A percentile compares a stretch with the other conserved stretches of the same genome.
Evolutionary conservation across 2,797 vertebrate genomes (phyloP).

Genomic region (Malacoraja senta): DNA sequence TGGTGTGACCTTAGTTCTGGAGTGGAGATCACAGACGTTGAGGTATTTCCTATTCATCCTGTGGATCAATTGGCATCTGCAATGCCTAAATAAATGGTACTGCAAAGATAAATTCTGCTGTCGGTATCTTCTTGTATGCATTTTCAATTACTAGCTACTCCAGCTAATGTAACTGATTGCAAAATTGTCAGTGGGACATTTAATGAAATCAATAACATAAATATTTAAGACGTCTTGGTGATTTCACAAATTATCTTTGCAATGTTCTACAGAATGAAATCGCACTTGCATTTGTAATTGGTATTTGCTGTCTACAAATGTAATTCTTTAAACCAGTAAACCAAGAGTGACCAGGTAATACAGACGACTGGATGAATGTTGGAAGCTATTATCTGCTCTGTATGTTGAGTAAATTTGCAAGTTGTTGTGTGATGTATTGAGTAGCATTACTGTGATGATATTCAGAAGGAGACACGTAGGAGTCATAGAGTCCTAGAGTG

Average conservation of each 20-base stretch:
- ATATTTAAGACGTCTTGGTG: neutral
- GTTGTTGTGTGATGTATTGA: neutral
- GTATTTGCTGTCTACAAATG: neutral
- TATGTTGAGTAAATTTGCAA: neutral
- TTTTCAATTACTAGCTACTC: neutral
- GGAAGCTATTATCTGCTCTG: neutral
- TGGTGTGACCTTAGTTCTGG: too few relatives aligned
- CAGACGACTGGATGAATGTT: neutral
- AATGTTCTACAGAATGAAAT: neutral
- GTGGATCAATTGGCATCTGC: too few relatives aligned
- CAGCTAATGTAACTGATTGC: too few relatives aligned
- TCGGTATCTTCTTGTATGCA: neutral
- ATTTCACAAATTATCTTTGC: neutral
- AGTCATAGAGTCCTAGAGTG: too few relatives aligned
- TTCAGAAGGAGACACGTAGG: neutral
- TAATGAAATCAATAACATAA: conserved; percentile 19
- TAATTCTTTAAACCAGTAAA: neutral
- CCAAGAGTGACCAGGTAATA: neutral
- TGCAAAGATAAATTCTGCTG: neutral
- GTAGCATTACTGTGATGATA: neutral
- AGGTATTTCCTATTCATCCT: too few relatives aligned
- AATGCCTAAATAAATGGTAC: too few relatives aligned
- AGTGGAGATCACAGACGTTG: too few relatives aligned
- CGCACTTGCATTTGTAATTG: neutral
- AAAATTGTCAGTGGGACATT: neutral